A percentile compares a stretch with the other conserved stretches of the same genome.
Evolutionary conservation across 2,888 invertebrate species (phyloP).

Genomic region (Panzeria rudis): DNA sequence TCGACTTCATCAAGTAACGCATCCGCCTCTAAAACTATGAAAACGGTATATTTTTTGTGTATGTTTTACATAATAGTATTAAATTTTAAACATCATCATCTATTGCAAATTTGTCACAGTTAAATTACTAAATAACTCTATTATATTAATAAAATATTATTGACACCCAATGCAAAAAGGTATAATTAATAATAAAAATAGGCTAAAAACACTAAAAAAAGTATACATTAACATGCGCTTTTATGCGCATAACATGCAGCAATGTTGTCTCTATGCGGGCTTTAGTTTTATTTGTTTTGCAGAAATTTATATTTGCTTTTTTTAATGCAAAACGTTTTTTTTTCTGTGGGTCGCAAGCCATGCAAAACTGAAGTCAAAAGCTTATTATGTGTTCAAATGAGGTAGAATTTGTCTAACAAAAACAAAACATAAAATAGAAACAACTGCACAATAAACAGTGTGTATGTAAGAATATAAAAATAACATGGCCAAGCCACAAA

Average conservation of each 20-base stretch:
- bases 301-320: constrained; percentile 16
- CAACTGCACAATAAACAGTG: not conserved
- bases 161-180: constrained; percentile 37
- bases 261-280: constrained; percentile 66
- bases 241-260: constrained; percentile 66
- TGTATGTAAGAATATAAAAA: constrained; percentile 42
- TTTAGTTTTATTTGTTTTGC: constrained; percentile 58
- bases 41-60: too few relatives aligned
- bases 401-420: constrained; percentile 72
- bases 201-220: constrained; percentile 81
- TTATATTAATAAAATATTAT: constrained; percentile 21
- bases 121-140: constrained; percentile 23
- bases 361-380: constrained; percentile 12
- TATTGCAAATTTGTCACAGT: not conserved
- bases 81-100: not conserved
- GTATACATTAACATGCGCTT: constrained; percentile 64
- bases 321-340: constrained; percentile 18
- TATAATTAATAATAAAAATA: constrained; percentile 83
- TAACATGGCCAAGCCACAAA: constrained; percentile 76
- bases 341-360: constrained; percentile 6
- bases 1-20: too few relatives aligned
- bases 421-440: constrained; percentile 51
- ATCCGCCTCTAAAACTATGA: too few relatives aligned
- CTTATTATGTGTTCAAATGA: constrained; percentile 51
- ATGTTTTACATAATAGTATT: too few relatives aligned